Percentiles rank a stretch among this genome's conserved stretches.
phyloP scores from a whole-genome alignment of 1,140 invertebrate species.

The Drosophila tropicalis region DNA sequence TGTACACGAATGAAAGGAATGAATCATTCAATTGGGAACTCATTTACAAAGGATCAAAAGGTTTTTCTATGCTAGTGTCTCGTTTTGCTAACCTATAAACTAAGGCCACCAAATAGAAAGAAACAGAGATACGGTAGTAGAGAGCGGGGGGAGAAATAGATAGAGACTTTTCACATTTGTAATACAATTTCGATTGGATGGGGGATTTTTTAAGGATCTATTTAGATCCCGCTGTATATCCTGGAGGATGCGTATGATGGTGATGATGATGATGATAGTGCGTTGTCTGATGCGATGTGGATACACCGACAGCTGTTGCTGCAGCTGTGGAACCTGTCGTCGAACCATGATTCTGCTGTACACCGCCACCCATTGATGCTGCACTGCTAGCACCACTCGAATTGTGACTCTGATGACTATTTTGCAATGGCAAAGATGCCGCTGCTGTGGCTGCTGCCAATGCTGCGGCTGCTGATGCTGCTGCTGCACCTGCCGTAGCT shows the following conservation, averaged over 20 bases:
- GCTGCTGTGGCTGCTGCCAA: slow-evolving; percentile 63
- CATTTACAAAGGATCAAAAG: not conserved
- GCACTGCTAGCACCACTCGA: not conserved
- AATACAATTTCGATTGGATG: slow-evolving; percentile 2
- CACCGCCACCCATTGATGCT: not conserved
- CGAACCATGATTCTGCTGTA: slow-evolving; percentile 20
- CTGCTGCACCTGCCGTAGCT: slow-evolving; percentile 63
- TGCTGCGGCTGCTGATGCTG: slow-evolving; percentile 48
- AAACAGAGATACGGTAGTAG: slow-evolving; percentile 7
- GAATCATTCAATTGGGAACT: not conserved
- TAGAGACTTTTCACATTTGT: slow-evolving; percentile 35
- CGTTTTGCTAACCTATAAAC: slow-evolving; percentile 3
- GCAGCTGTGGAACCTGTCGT: slow-evolving; percentile 19
- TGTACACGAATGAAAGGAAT: not conserved
- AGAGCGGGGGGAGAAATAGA: slow-evolving; percentile 9
- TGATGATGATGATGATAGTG: slow-evolving; percentile 50
- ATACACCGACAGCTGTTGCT: slow-evolving; percentile 5
- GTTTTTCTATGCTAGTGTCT: not conserved
- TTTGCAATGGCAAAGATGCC: slow-evolving; percentile 55
- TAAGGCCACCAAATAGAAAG: slow-evolving; percentile 20
- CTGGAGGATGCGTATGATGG: slow-evolving; percentile 18
- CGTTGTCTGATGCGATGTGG: slow-evolving; percentile 36
- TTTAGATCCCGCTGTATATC: slow-evolving; percentile 47
- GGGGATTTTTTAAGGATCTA: slow-evolving; percentile 21
- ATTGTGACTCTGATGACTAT: slow-evolving; percentile 32